Percentiles rank a stretch among this genome's conserved stretches.
Evolutionary conservation across 1,140 invertebrate species (phyloP).

Genomic region (Brachystomella parvula): DNA sequence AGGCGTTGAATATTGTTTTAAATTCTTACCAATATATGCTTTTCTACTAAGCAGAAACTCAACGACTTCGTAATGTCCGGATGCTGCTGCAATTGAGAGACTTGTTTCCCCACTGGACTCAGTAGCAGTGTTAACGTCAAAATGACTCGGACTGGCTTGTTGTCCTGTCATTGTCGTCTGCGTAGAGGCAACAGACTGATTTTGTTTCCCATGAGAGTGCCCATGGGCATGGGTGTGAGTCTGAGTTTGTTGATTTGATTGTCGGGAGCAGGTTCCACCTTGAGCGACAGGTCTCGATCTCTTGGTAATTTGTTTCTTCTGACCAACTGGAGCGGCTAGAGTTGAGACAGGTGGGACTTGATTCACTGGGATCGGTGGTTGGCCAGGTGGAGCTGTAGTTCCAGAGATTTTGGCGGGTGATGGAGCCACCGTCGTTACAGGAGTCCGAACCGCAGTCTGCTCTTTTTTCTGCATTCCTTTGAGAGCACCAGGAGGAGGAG

Average conservation of each 20-base stretch:
- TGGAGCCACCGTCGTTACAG: conserved; percentile 7
- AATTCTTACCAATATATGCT: conserved; percentile 68
- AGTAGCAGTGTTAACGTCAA: conserved; percentile 90
- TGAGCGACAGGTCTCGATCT: conserved; percentile 33
- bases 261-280: conserved; percentile 14
- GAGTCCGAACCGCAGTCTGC: conserved; percentile 8
- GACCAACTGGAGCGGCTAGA: conserved; percentile 41
- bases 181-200: conserved; percentile 34
- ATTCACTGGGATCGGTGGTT: conserved; percentile 11
- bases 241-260: conserved; percentile 34
- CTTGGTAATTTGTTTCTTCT: conserved; percentile 34
- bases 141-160: conserved; percentile 16
- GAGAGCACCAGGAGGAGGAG: conserved; percentile 28
- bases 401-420: background rate
- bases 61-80: conserved; percentile 91
- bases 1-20: background rate
- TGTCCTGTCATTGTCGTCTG: conserved; percentile 29
- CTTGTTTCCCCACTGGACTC: conserved; percentile 98
- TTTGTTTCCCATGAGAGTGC: conserved; percentile 22
- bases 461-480: conserved; percentile 17
- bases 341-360: conserved; percentile 44
- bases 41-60: conserved; percentile 79
- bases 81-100: conserved; percentile 90
- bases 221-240: conserved; percentile 25
- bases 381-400: background rate